Evolutionary conservation across 2,888 invertebrate species (phyloP).

Genomic region (Asteroscopus sphinx): DNA sequence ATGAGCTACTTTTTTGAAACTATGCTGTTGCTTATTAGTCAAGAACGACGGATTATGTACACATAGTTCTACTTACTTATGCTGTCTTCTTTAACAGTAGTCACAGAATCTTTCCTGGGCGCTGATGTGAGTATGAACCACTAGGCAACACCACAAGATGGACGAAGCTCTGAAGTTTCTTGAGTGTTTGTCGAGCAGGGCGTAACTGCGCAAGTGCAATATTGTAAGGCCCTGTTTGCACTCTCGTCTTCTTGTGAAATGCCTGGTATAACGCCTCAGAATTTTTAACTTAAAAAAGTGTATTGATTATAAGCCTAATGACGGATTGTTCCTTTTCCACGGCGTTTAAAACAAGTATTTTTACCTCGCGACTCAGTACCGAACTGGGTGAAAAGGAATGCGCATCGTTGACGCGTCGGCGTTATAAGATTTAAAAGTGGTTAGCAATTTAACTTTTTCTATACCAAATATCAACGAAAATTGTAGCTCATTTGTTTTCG

Average conservation of each 20-base stretch:
- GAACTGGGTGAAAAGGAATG: too few species aligned
- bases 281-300: too few species aligned
- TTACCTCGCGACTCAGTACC: too few species aligned
- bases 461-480: too few species aligned
- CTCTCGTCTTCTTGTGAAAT: background rate
- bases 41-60: background rate
- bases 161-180: background rate
- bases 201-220: constrained; percentile 11
- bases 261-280: background rate
- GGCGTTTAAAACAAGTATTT: too few species aligned
- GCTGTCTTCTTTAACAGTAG: background rate
- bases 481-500: too few species aligned
- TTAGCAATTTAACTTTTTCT: too few species aligned
- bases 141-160: background rate
- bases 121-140: background rate
- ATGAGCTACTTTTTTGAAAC: background rate
- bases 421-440: too few species aligned
- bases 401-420: too few species aligned
- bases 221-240: background rate
- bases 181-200: background rate
- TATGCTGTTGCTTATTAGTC: too few species aligned
- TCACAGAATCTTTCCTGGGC: background rate
- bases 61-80: constrained; percentile 4
- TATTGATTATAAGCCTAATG: too few species aligned
- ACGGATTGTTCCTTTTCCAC: too few species aligned